Conservation (phyloP, 2,797 vertebrate genomes). For the Notolabrus celidotus region DNA sequence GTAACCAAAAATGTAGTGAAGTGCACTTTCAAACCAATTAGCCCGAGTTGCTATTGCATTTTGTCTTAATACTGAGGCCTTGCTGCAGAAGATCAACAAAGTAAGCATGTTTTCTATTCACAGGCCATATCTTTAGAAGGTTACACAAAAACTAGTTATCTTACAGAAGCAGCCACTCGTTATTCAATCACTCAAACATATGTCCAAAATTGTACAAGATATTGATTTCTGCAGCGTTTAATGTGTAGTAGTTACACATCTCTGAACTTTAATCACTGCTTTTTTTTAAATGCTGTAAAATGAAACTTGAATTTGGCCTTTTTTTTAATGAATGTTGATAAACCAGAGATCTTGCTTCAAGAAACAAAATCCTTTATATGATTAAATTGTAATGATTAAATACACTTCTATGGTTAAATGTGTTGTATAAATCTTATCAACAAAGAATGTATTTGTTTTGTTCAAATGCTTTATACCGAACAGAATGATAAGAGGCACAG, state of each 20-base stretch:
- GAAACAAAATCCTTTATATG: constrained; percentile 15
- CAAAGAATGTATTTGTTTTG: constrained; percentile 14
- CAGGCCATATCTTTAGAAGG: constrained; percentile 36
- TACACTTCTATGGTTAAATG: constrained; percentile 8
- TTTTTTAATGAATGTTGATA: constrained; percentile 31
- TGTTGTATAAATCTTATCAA: constrained; percentile 42
- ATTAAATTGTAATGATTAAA: constrained; percentile 26
- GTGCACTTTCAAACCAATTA: constrained; percentile 65
- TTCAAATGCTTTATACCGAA: constrained; percentile 16
- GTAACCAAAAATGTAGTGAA: constrained; percentile 70
- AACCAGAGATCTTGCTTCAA: constrained; percentile 6
- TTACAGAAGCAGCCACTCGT: neutral
- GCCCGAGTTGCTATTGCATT: constrained; percentile 25
- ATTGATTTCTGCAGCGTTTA: constrained; percentile 7
- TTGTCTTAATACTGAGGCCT: constrained; percentile 59
- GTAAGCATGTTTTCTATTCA: neutral
- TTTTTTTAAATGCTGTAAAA: constrained; percentile 12
- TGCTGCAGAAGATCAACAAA: constrained; percentile 27
- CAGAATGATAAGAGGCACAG: neutral
- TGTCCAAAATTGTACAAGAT: constrained; percentile 1
- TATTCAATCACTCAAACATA: neutral
- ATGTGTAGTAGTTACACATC: constrained; percentile 8
- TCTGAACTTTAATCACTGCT: neutral
- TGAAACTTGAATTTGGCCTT: constrained; percentile 33
- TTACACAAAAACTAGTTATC: neutral